A percentile compares a stretch with the other conserved stretches of the same genome.
Evolutionary conservation across 2,797 vertebrate genomes (phyloP).

Genomic region (Toxotes lorentzi): DNA sequence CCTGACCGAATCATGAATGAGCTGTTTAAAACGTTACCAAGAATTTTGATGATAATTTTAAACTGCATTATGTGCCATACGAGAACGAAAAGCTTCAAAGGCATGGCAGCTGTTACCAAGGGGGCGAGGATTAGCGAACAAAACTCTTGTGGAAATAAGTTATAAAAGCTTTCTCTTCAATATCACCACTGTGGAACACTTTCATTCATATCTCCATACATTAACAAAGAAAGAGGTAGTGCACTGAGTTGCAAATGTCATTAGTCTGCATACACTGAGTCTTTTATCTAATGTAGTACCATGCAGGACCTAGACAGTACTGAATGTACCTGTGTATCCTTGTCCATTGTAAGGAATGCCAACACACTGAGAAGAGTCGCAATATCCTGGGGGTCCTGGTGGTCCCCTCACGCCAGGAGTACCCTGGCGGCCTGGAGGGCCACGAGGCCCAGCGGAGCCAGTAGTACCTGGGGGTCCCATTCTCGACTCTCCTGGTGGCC

Average conservation of each 20-base stretch:
- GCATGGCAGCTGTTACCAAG: neutral
- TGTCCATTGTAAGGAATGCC: slow-evolving; percentile 99
- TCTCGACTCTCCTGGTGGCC: slow-evolving; percentile 95
- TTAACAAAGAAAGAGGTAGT: slow-evolving; percentile 62
- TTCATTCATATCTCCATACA: slow-evolving; percentile 72
- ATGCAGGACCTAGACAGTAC: slow-evolving; percentile 64
- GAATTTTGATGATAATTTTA: neutral
- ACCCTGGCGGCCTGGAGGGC: slow-evolving; percentile 94
- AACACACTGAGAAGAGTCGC: slow-evolving; percentile 98
- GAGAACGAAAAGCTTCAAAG: neutral
- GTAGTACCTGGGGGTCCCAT: slow-evolving; percentile 92
- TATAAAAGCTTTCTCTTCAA: neutral
- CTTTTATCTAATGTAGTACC: slow-evolving; percentile 46
- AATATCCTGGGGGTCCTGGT: slow-evolving; percentile 94
- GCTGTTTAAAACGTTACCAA: too few species aligned
- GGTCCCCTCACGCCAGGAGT: slow-evolving; percentile 94
- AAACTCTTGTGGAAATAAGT: neutral
- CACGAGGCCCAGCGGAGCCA: slow-evolving; percentile 93
- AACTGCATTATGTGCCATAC: neutral
- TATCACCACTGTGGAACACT: slow-evolving; percentile 8
- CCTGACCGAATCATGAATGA: too few species aligned
- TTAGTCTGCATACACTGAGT: slow-evolving; percentile 75
- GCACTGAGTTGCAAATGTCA: slow-evolving; percentile 65
- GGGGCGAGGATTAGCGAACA: neutral
- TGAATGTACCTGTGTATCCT: slow-evolving; percentile 95